Evolutionary conservation across 1,140 invertebrate species (phyloP).

Genomic region (Penaeus japonicus): DNA sequence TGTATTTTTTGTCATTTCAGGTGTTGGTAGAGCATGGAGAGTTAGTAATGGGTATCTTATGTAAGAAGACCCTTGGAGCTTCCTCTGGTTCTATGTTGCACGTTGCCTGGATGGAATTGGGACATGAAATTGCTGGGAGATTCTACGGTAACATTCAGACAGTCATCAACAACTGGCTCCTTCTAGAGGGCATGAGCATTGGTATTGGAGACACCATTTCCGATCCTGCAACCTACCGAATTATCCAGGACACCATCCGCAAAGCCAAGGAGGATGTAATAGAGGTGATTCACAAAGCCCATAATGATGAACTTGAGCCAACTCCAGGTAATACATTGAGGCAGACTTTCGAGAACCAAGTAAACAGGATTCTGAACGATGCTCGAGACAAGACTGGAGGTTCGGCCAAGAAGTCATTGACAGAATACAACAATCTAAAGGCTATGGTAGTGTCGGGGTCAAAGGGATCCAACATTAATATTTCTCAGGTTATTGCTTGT

Average conservation of each 20-base stretch:
- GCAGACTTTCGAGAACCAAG: slow-evolving; percentile 81
- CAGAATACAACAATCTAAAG: slow-evolving; percentile 99
- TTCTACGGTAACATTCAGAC: slow-evolving; percentile 99
- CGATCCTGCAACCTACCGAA: slow-evolving; percentile 96
- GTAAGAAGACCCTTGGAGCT: slow-evolving; percentile 97
- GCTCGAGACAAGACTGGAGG: slow-evolving; percentile 99
- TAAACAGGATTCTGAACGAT: slow-evolving; percentile 98
- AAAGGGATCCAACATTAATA: slow-evolving; percentile 99
- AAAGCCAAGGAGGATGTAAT: slow-evolving; percentile 99
- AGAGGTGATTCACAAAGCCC: slow-evolving; percentile 99
- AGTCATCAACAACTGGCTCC: slow-evolving; percentile 97
- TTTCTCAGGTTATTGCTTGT: slow-evolving; percentile 99
- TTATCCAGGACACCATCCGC: slow-evolving; percentile 97
- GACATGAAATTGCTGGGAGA: slow-evolving; percentile 89
- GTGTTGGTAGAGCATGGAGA: slow-evolving; percentile 98
- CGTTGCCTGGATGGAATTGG: slow-evolving; percentile 96
- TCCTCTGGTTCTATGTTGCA: slow-evolving; percentile 96
- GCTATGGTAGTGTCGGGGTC: slow-evolving; percentile 99
- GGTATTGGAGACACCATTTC: slow-evolving; percentile 99
- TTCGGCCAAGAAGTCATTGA: slow-evolving; percentile 98
- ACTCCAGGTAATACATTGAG: slow-evolving; percentile 87
- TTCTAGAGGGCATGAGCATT: slow-evolving; percentile 97
- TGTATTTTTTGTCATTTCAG: slow-evolving; percentile 65
- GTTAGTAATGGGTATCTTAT: slow-evolving; percentile 96
- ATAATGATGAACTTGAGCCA: slow-evolving; percentile 98